Percentiles rank a stretch among this genome's conserved stretches.
These are phyloP conservation scores for Elegia similella DNA, from an alignment of 2,888 invertebrate species.

Conservation along the genomic window DNA sequence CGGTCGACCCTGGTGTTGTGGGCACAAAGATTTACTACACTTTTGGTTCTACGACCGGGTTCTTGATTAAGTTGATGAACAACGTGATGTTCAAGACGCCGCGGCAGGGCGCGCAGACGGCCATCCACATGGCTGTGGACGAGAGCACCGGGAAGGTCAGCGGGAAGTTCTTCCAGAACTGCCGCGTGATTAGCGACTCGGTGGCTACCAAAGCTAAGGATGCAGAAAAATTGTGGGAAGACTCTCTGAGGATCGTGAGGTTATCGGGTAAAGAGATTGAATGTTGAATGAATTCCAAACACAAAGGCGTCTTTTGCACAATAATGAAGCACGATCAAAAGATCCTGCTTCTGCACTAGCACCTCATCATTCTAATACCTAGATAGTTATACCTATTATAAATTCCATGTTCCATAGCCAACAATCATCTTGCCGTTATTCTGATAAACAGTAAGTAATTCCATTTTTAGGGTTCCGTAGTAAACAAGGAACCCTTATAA, in stretches of 20 bases:
- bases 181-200: background rate
- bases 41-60: conserved; percentile 58
- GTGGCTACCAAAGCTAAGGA: background rate
- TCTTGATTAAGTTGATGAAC: conserved; percentile 74
- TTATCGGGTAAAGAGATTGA: background rate
- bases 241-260: conserved; percentile 9
- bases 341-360: no score
- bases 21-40: conserved; percentile 86
- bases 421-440: no score
- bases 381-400: no score
- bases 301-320: no score
- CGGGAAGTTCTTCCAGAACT: conserved; percentile 23
- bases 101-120: conserved; percentile 22
- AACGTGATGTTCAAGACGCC: conserved; percentile 6
- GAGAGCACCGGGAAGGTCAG: conserved; percentile 29
- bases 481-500: no score
- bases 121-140: conserved; percentile 30
- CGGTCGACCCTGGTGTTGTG: conserved; percentile 91
- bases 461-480: no score
- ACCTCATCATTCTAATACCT: no score
- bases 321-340: no score
- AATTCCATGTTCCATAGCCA: no score
- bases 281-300: background rate
- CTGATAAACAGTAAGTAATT: no score
- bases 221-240: conserved; percentile 13